Percentiles rank a stretch among this genome's conserved stretches.
phyloP scores from a whole-genome alignment of 2,113 vertebrate genomes.

The Vireo altiloquus region DNA sequence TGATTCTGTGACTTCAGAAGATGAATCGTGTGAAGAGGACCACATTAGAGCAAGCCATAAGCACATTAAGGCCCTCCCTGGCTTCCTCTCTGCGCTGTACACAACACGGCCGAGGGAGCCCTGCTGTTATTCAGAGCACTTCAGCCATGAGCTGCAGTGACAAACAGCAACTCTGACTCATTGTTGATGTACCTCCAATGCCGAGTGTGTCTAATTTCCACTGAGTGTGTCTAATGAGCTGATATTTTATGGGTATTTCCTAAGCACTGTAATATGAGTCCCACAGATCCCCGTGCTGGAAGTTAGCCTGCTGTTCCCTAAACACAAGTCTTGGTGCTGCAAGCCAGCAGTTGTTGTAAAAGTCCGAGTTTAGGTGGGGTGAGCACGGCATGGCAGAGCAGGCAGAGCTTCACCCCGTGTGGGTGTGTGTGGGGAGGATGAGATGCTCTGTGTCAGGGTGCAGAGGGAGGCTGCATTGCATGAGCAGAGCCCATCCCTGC shows the following conservation, averaged over 20 bases:
- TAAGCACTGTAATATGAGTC: neutral
- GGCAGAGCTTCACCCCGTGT: fast-evolving
- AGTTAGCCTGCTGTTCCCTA: neutral
- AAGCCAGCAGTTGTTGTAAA: neutral
- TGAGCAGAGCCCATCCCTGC: neutral
- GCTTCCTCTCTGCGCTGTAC: neutral
- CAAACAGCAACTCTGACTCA: conserved; percentile 56
- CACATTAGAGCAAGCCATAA: neutral
- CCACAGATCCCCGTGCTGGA: neutral
- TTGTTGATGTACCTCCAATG: neutral
- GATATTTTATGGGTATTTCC: conserved; percentile 42
- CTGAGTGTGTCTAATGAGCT: neutral
- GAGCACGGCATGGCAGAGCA: fast-evolving
- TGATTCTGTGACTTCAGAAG: neutral
- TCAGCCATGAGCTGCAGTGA: neutral
- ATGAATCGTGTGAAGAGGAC: neutral
- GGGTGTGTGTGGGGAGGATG: fast-evolving
- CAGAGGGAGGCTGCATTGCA: neutral
- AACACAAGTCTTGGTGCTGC: neutral
- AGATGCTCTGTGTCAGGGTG: fast-evolving
- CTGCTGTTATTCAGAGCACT: neutral
- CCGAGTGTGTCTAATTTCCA: neutral
- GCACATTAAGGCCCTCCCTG: neutral
- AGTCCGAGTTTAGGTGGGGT: neutral
- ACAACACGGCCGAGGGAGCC: neutral